These are phyloP conservation scores for Ferrisia virgata DNA, from an alignment of 2,888 invertebrate species.

Conservation along the genomic window DNA sequence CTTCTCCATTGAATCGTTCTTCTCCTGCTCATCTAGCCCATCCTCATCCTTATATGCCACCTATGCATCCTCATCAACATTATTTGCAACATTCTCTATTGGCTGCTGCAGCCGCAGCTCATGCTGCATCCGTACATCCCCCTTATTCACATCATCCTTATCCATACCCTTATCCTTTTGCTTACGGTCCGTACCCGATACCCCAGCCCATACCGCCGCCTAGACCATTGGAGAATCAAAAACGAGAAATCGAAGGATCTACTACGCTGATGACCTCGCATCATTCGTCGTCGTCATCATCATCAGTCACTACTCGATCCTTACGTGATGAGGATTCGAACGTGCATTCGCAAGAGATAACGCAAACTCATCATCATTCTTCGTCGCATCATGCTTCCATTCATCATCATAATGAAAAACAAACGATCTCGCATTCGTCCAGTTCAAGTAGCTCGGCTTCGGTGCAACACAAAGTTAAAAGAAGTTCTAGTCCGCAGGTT, in stretches of 20 bases:
- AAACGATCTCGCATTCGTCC: slow-evolving; percentile 66
- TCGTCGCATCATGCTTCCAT: slow-evolving; percentile 65
- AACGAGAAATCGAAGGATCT: slow-evolving; percentile 56
- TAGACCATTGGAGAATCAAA: slow-evolving; percentile 49
- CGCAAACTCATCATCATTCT: slow-evolving; percentile 58
- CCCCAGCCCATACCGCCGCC: slow-evolving; percentile 55
- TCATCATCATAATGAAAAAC: slow-evolving; percentile 62
- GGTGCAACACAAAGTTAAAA: slow-evolving; percentile 60
- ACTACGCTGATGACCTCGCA: slow-evolving; percentile 68
- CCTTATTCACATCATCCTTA: slow-evolving; percentile 62
- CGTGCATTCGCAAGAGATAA: slow-evolving; percentile 47
- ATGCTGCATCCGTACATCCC: slow-evolving; percentile 64
- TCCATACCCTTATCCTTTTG: slow-evolving; percentile 55
- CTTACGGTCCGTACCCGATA: slow-evolving; percentile 55
- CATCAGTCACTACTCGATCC: slow-evolving; percentile 63
- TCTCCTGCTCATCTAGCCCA: slow-evolving; percentile 52
- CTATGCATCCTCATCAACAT: slow-evolving; percentile 70
- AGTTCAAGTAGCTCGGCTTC: slow-evolving; percentile 66
- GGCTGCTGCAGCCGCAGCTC: slow-evolving; percentile 57
- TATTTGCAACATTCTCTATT: slow-evolving; percentile 66
- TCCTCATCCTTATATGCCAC: slow-evolving; percentile 51
- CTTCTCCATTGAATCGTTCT: slow-evolving; percentile 58
- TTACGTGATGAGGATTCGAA: slow-evolving; percentile 56
- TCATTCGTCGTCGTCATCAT: slow-evolving; percentile 66
- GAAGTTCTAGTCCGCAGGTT: slow-evolving; percentile 50